phyloP scores from a whole-genome alignment of 2,113 vertebrate species.

The Xiphorhynchus elegans region DNA sequence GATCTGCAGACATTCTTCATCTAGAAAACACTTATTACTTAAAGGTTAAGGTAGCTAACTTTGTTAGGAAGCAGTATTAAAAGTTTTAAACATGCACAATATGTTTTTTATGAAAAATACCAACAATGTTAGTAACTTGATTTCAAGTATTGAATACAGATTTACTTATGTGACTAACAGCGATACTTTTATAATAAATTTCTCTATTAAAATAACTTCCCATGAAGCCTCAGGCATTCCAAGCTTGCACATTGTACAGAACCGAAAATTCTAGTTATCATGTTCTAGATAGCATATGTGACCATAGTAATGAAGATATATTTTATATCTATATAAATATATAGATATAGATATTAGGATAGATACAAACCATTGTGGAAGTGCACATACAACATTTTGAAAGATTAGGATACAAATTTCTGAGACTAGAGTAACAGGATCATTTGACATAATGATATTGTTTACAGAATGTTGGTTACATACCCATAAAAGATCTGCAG shows the following conservation, averaged over 20 bases:
- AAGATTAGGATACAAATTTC: slow-evolving; percentile 38
- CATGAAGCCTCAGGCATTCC: neutral
- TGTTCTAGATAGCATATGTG: slow-evolving; percentile 2
- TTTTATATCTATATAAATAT: neutral
- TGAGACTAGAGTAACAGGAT: slow-evolving; percentile 49
- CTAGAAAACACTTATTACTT: neutral
- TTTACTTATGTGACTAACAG: neutral
- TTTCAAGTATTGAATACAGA: neutral
- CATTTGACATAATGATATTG: slow-evolving; percentile 2
- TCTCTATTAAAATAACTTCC: slow-evolving; percentile 18
- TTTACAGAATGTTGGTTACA: neutral
- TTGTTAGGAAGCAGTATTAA: neutral
- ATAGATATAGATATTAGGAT: neutral
- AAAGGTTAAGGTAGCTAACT: neutral
- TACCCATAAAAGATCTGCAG: neutral
- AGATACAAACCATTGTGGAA: neutral
- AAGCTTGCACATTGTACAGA: neutral
- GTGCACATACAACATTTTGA: slow-evolving; percentile 1
- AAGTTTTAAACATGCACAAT: neutral
- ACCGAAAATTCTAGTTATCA: slow-evolving; percentile 1
- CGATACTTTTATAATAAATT: neutral
- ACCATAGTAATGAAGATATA: neutral
- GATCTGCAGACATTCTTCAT: neutral
- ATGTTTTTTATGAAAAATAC: neutral
- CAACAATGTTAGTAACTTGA: neutral